A percentile compares a stretch with the other conserved stretches of the same genome.
phyloP scores from a whole-genome alignment of 2,113 vertebrate species.

The Psettodes erumei region DNA sequence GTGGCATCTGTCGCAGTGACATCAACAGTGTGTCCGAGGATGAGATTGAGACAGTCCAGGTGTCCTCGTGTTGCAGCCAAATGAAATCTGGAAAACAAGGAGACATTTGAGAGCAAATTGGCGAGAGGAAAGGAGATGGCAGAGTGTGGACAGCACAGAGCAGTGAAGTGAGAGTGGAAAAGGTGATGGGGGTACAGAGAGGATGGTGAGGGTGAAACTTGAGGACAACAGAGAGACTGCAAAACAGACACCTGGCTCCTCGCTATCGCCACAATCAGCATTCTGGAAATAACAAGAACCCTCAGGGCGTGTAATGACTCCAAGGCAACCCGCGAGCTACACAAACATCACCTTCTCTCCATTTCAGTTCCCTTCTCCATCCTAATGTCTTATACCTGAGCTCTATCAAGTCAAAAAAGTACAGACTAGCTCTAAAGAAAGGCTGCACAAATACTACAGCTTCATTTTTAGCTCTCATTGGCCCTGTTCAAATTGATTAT shows the following conservation, averaged over 20 bases:
- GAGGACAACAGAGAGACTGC: conserved; percentile 45
- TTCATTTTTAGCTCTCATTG: not conserved
- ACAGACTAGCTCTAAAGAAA: not conserved
- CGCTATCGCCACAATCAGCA: conserved; percentile 57
- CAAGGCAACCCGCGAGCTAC: not conserved
- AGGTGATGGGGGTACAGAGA: conserved; percentile 29
- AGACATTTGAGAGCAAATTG: not conserved
- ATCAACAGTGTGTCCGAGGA: conserved; percentile 91
- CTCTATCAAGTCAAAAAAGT: not conserved
- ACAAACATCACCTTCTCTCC: not conserved
- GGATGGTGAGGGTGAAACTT: conserved; percentile 39
- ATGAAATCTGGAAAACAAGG: conserved; percentile 87
- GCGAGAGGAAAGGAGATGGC: not conserved
- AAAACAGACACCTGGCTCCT: conserved; percentile 59
- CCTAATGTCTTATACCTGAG: not conserved
- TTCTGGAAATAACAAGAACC: conserved; percentile 42
- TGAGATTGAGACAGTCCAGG: conserved; percentile 92
- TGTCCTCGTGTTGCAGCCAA: conserved; percentile 93
- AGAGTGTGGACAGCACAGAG: not conserved
- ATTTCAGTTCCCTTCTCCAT: not conserved
- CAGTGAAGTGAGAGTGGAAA: conserved; percentile 26
- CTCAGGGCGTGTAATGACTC: conserved; percentile 9
- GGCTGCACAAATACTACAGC: not conserved
- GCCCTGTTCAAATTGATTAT: not conserved
- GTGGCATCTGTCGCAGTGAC: conserved; percentile 89